Conservation (phyloP, 1,140 invertebrate species). For the Neodiprion lecontei region DNA sequence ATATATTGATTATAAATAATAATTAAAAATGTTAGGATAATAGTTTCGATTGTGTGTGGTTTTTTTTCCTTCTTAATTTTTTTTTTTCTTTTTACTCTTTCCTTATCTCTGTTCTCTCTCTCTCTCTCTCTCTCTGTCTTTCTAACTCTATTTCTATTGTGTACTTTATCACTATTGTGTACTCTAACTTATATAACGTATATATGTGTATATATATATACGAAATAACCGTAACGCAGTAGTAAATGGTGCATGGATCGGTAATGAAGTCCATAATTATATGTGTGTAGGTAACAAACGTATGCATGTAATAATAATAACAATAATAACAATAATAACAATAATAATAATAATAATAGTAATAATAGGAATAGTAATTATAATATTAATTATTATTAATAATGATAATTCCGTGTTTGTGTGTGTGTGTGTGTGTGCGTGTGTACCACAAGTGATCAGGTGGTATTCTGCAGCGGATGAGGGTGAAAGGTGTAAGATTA, state of each 20-base stretch:
- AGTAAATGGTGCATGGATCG: background rate
- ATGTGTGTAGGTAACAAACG: no score
- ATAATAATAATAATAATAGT: background rate
- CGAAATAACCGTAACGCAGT: background rate
- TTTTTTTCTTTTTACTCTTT: conserved; percentile 7
- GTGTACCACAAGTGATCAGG: background rate
- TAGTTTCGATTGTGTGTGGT: background rate
- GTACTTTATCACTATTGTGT: no score
- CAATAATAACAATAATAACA: background rate
- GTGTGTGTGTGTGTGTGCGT: conserved; percentile 26
- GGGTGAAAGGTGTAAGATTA: background rate
- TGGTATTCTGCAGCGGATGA: background rate
- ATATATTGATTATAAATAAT: background rate
- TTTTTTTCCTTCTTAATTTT: conserved; percentile 5
- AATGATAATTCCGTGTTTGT: conserved; percentile 36
- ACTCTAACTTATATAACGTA: no score
- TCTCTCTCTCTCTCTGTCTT: conserved; percentile 15
- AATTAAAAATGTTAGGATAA: conserved; percentile 19
- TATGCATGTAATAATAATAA: background rate
- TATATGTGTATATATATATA: no score
- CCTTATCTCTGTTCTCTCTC: background rate
- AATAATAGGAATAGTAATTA: no score
- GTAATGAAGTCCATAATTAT: no score
- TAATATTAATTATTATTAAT: conserved; percentile 26
- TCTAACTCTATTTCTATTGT: no score